Base-by-base conservation (phyloP, 2,113 vertebrate species). In the Pseudolaguvia tuberculata region DNA sequence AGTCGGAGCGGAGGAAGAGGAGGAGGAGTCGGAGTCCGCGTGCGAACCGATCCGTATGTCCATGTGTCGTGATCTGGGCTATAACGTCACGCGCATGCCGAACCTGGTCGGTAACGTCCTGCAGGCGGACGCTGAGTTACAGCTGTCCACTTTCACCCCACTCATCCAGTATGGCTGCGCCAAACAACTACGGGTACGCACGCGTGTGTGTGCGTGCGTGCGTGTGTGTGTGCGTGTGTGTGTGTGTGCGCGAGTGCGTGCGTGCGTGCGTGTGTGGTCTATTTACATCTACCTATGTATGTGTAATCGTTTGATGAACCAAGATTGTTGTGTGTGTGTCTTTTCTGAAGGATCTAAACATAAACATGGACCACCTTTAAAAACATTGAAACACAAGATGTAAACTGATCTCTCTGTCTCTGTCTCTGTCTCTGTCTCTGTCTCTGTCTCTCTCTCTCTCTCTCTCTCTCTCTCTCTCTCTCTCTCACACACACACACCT, bases 71-170 rank as follows among this genome's bases (percentile, higher is more conserved):
- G 95, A 95, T 84, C 87, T 99, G 71, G 96, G 96, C 62, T 99
- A 99, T 89, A 99, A 98, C 88, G 95, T 97, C 83, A 99, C 96
- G 84, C 96, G 95, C 87, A 98, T 99, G 96, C 96, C 96, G 88
- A 99, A 99, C 80, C 85, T 98, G 88, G 94, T 98, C 51, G 96
- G 96, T 58, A 95, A 98, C 86, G 95, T 98, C 85, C 85, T 96
- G 82, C 96, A 99, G 89, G 91, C 94, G 25, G 96, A 99, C 91
- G 96, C 96, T 1, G 96, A 99, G 87, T 88, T 99, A 80, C 96
- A 98, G 81, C 91, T 99, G 81, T 96, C 94, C 79, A 98, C 96
- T 35, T 99, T 99, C 88, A 98, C 94, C 4, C 96, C 96, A 6
- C 94, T 98, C 79, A 97, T 99, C 78, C 95, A 98, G 92, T 99